phyloP scores from a whole-genome alignment of 2,113 vertebrate genomes.

The Semnopithecus entellus region DNA sequence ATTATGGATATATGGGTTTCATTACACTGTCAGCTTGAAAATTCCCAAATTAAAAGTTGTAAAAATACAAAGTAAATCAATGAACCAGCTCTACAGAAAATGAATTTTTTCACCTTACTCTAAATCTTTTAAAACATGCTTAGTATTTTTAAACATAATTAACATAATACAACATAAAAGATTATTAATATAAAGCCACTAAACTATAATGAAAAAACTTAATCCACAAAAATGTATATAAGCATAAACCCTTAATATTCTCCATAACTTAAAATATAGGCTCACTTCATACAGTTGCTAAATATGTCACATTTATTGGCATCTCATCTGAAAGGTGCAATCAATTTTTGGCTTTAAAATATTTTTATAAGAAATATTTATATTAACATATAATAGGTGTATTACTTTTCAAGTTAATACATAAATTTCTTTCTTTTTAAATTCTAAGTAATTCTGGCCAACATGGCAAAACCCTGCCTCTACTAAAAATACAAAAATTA shows the following conservation, averaged over 20 bases:
- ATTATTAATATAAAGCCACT: background rate
- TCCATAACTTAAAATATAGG: conserved; percentile 6
- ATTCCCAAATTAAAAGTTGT: background rate
- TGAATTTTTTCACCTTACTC: background rate
- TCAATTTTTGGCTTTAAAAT: background rate
- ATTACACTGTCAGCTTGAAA: conserved; percentile 21
- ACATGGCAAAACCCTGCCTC: too few species aligned
- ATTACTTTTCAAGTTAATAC: conserved; percentile 13
- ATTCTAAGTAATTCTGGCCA: too few species aligned
- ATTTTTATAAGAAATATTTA: background rate
- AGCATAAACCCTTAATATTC: background rate
- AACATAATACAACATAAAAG: conserved; percentile 2
- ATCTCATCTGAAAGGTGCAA: background rate
- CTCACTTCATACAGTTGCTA: background rate
- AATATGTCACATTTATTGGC: conserved; percentile 28
- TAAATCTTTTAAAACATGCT: background rate
- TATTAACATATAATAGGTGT: background rate
- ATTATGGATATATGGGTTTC: too few species aligned
- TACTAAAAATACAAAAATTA: too few species aligned
- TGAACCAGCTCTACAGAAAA: background rate
- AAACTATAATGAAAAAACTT: conserved; percentile 12
- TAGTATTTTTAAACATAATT: conserved; percentile 43
- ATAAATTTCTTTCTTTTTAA: background rate
- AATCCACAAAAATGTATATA: background rate
- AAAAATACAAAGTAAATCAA: conserved; percentile 33